Evolutionary conservation across 2,113 vertebrate species (phyloP), one percentile per base, ranked within the genome.

Genomic region (Melanotaenia duboulayi): DNA sequence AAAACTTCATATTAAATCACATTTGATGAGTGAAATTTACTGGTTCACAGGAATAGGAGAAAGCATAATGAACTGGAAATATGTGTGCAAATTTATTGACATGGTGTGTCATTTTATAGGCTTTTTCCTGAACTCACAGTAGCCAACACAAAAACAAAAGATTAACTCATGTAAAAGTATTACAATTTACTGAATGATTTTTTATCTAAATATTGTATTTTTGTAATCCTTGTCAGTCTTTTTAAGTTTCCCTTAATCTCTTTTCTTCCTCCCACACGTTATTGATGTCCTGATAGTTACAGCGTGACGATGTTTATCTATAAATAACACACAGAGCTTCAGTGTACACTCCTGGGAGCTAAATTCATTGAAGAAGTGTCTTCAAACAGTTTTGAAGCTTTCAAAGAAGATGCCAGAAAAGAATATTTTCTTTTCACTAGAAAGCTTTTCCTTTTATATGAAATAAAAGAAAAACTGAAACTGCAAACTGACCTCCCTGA

Each of bases 221-320:
- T 65, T 3, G 50, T 8, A 4, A 25, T 59, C 51, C 2, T 7
- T 42, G 44, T 17, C 48, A 23, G 19, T 28, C n/a, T 44, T 11
- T 16, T 5, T 50, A 50, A 1, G 8, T 1, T 55, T n/a, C 7
- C 58, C 17, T 28, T 1, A 24, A 1, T 14, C 40, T 17, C 22
- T 40, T 49, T 4, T 22, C 42, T 46, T 44, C 62, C 67, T 32
- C 61, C 68, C 7, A 10, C 74, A 68, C 58, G 58, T 49, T 22
- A 1, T 32, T 1, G 76, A 61, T 76, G 66, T 60, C 70, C 39
- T 14, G 51, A 14, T 57, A 35, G 37, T 37, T 63, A 32, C 66
- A 73, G 74, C 72, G 2, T 0, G 11, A 23, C 24, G 67, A 83
- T 84, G 44, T 82, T 70, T 72, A 84, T 77, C 81, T 82, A 69